Conservation (phyloP, 2,888 invertebrate species). For the Hirudinaria manillensis region DNA sequence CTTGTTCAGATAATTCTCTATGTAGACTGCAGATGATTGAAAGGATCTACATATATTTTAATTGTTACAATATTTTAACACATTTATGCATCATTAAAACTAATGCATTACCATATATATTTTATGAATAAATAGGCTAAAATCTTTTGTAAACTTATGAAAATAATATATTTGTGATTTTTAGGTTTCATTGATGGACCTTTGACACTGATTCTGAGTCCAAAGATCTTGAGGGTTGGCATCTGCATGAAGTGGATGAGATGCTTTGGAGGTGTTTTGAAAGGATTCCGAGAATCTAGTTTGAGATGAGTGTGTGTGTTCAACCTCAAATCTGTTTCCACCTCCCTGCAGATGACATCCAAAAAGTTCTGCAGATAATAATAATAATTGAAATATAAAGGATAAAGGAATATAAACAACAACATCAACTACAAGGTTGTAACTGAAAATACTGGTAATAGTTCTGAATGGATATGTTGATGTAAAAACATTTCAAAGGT, state of each 20-base stretch:
- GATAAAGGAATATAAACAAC: neutral
- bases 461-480: neutral
- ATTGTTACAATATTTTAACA: neutral
- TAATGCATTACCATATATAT: neutral
- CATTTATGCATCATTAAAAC: neutral
- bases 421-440: neutral
- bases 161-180: neutral
- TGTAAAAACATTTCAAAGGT: neutral
- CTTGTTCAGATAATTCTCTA: slow-evolving; percentile 84
- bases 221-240: slow-evolving; percentile 58
- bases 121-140: neutral
- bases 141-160: neutral
- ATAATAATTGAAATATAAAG: neutral
- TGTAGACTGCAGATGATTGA: slow-evolving; percentile 53
- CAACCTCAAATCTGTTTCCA: slow-evolving; percentile 85
- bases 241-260: slow-evolving; percentile 61
- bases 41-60: neutral
- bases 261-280: slow-evolving; percentile 61
- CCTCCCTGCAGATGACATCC: slow-evolving; percentile 71
- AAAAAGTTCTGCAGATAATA: slow-evolving; percentile 46
- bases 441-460: neutral
- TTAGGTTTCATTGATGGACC: slow-evolving; percentile 52
- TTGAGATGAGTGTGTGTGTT: slow-evolving; percentile 87
- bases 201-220: slow-evolving; percentile 63
- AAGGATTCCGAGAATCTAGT: slow-evolving; percentile 63